Evolutionary conservation across 2,797 vertebrate species (phyloP).

Genomic region (Ambastaia sidthimunki): DNA sequence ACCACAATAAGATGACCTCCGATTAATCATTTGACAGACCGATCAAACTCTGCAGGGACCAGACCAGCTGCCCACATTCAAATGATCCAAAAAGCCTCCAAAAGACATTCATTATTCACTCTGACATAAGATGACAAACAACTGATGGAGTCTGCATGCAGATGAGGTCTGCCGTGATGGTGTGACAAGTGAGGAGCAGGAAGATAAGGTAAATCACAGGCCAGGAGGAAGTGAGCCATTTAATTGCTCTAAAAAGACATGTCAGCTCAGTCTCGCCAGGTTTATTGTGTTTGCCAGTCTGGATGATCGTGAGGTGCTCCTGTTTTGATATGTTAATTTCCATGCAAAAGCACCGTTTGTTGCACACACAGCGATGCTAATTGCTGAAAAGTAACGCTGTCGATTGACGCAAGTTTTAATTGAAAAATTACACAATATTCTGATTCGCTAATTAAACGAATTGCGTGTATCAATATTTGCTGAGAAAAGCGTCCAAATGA

Average conservation of each 20-base stretch:
- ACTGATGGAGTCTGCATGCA: conserved; percentile 65
- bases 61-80: conserved; percentile 70
- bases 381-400: not conserved
- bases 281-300: conserved; percentile 70
- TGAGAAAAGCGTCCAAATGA: not conserved
- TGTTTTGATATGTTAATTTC: conserved; percentile 70
- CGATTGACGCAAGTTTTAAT: not conserved
- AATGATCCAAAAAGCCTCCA: conserved; percentile 68
- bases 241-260: conserved; percentile 73
- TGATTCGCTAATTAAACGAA: not conserved
- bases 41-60: conserved; percentile 65
- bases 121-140: conserved; percentile 75
- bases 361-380: not conserved
- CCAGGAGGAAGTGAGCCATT: conserved; percentile 72
- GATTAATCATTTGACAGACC: conserved; percentile 59
- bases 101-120: conserved; percentile 69
- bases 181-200: conserved; percentile 64
- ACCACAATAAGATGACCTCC: conserved; percentile 72
- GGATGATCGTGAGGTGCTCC: conserved; percentile 67
- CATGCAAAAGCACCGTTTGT: conserved; percentile 54
- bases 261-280: conserved; percentile 65
- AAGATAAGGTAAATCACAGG: conserved; percentile 75
- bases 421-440: not conserved
- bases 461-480: not conserved
- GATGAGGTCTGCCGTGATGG: conserved; percentile 63